Evolutionary conservation across 1,140 invertebrate genomes (phyloP).

Genomic region (Drosophila punjabiensis): DNA sequence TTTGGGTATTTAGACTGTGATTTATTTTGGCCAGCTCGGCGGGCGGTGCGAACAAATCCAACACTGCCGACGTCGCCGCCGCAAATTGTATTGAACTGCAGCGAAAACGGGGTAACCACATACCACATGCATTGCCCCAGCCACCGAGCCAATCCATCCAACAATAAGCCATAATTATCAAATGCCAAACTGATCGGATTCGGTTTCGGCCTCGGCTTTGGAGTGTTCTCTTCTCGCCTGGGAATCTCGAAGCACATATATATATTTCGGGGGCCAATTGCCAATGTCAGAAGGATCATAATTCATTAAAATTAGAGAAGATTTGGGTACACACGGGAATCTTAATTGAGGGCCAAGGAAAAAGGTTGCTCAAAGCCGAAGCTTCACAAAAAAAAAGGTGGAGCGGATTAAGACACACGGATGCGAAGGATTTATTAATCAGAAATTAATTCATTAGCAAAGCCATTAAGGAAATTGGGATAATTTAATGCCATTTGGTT

Average conservation of each 20-base stretch:
- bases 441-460: conserved; percentile 14
- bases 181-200: conserved; percentile 68
- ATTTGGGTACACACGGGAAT: conserved; percentile 16
- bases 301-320: conserved; percentile 40
- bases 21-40: conserved; percentile 74
- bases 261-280: conserved; percentile 27
- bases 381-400: conserved; percentile 9
- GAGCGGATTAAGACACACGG: conserved; percentile 37
- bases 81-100: conserved; percentile 46
- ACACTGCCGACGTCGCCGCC: conserved; percentile 22
- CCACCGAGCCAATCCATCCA: conserved; percentile 35
- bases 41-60: conserved; percentile 60
- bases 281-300: conserved; percentile 48
- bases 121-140: conserved; percentile 31
- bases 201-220: background rate
- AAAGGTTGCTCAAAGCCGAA: conserved; percentile 17
- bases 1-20: conserved; percentile 81
- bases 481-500: background rate
- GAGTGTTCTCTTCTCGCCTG: conserved; percentile 29
- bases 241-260: conserved; percentile 1
- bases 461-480: conserved; percentile 1
- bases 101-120: conserved; percentile 33
- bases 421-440: conserved; percentile 13
- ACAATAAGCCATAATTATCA: conserved; percentile 83
- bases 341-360: conserved; percentile 34